Percentiles rank a stretch among this genome's conserved stretches.
Evolutionary conservation across 2,113 vertebrate species (phyloP).

Genomic region (Ardeotis arabs): DNA sequence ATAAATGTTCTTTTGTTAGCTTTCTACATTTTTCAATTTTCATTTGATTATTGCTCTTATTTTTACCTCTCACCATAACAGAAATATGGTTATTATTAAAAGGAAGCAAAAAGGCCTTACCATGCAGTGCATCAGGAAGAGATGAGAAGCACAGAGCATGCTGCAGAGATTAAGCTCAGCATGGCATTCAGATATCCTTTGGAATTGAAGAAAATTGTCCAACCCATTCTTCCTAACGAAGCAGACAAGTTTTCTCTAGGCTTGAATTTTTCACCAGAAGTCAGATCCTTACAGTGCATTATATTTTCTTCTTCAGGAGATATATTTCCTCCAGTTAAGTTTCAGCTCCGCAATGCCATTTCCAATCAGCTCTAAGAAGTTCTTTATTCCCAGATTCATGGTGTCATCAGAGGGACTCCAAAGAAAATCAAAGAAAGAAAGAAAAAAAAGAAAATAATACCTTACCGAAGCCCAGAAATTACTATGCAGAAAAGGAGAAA

Average conservation of each 20-base stretch:
- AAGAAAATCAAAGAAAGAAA: conserved; percentile 57
- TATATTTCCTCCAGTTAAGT: conserved; percentile 79
- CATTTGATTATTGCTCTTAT: not conserved
- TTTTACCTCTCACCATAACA: not conserved
- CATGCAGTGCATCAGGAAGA: conserved; percentile 96
- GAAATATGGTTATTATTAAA: conserved; percentile 19
- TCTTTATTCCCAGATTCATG: conserved; percentile 77
- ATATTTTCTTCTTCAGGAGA: conserved; percentile 77
- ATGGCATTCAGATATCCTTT: conserved; percentile 74
- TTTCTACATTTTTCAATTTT: not conserved
- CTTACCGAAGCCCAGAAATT: conserved; percentile 47
- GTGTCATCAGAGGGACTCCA: conserved; percentile 70
- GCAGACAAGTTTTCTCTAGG: conserved; percentile 71
- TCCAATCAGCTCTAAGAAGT: conserved; percentile 79
- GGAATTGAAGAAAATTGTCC: conserved; percentile 71
- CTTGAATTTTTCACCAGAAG: conserved; percentile 75
- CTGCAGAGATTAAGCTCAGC: conserved; percentile 80
- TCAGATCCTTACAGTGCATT: conserved; percentile 70
- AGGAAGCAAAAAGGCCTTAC: conserved; percentile 79
- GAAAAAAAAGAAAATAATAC: conserved; percentile 35
- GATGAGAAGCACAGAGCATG: conserved; percentile 86
- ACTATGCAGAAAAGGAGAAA: not conserved
- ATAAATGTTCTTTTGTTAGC: not conserved
- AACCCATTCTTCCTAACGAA: conserved; percentile 76
- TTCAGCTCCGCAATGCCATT: conserved; percentile 83